Evolutionary conservation across 1,140 invertebrate genomes (phyloP), one percentile per base, ranked within the genome.

Genomic region (Drosophila tani): DNA sequence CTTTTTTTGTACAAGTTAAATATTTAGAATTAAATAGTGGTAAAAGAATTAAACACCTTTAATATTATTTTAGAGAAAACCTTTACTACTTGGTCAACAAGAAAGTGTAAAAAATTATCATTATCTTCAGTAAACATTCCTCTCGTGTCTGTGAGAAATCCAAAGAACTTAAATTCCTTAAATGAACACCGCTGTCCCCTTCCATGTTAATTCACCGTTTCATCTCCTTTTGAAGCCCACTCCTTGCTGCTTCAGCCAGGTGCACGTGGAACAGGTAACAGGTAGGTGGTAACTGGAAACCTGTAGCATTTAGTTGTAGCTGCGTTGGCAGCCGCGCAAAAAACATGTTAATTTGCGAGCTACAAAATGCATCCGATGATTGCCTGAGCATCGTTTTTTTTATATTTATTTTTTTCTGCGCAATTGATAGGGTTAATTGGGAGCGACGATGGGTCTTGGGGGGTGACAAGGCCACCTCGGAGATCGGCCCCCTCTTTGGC

Each of bases 371-470:
- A 67, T 50, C 67, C 49, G 67, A 53, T 53, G 66, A 67, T 24
- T 69, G 47, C 47, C 47, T 53, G 62, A 67, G 66, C 46, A 53
- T 43, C 19, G 17, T 40, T 56, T 40, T 40, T 40, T 40, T 56
- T 1, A 14, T 14, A 14, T 38, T 38, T 38, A 7, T 1, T 35
- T 14, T 53, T 19, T 19, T 1, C 11, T 21, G 38, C 40, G 35
- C 49, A 70, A 68, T 70, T 67, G 67, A 70, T 70, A 5, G 62
- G 67, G 67, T 70, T 67, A 70, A 70, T 67, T 70, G 67, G 40
- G 5, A 7, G 67, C 47, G 49, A n/a, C n/a, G 3, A 7, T 17
- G 41, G 15, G 19, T 45, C 27, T 41, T 27, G 5, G n/a, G 40
- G 27, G 21, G 47, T 5, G 9, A 19, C 60, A 69, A 69, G 66